Percentiles rank a stretch among this genome's conserved stretches.
Conservation (phyloP, 1,140 invertebrate genomes). For the Aphidius gifuensis region DNA sequence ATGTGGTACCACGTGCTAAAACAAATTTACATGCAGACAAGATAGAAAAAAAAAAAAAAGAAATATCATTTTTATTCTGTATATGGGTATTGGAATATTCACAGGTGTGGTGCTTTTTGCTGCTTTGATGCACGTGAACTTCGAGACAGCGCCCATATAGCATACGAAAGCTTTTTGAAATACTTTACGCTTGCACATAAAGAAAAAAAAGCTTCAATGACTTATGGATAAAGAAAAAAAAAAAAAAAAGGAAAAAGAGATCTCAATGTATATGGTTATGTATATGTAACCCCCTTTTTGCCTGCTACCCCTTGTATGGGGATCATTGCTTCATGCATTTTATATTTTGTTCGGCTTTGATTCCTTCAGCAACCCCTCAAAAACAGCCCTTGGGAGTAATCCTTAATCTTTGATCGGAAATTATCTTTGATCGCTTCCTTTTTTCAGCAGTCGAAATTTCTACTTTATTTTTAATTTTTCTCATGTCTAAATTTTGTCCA, state of each 20-base stretch:
- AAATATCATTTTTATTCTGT: too few species aligned
- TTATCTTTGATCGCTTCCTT: conserved; percentile 47
- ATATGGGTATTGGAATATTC: not conserved
- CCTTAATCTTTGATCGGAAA: conserved; percentile 51
- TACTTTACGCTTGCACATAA: not conserved
- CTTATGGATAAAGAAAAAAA: not conserved
- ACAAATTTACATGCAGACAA: not conserved
- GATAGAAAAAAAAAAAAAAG: too few species aligned
- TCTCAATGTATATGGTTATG: too few species aligned
- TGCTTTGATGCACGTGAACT: not conserved
- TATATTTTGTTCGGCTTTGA: conserved; percentile 52
- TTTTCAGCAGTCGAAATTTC: conserved; percentile 6
- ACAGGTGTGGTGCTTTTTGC: not conserved
- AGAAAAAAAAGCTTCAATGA: not conserved
- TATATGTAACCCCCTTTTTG: not conserved
- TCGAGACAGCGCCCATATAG: not conserved
- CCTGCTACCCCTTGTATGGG: conserved; percentile 31
- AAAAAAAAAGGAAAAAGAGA: not conserved
- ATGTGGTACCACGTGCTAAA: conserved; percentile 5
- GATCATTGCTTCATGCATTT: conserved; percentile 51
- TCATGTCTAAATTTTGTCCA: not conserved
- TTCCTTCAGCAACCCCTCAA: conserved; percentile 35
- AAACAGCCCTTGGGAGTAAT: conserved; percentile 38
- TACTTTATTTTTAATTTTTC: not conserved
- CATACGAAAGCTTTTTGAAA: not conserved